Evolutionary conservation across 2,113 vertebrate genomes (phyloP).

Genomic region (Leptocoma aspasia): DNA sequence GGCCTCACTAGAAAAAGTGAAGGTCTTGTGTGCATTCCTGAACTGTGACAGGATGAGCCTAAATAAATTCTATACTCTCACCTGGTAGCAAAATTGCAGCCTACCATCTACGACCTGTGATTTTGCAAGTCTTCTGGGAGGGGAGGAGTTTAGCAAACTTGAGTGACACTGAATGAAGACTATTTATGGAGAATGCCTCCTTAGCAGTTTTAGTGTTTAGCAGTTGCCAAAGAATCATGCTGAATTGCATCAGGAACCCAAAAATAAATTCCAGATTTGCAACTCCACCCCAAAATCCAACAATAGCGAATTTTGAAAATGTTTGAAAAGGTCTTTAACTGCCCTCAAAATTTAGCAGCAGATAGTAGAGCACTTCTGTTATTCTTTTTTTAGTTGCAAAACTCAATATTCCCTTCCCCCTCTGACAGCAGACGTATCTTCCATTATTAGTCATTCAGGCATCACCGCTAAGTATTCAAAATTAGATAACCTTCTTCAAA

Average conservation of each 20-base stretch:
- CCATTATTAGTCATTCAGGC: neutral
- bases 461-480: neutral
- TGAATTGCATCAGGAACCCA: neutral
- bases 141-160: neutral
- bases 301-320: neutral
- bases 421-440: neutral
- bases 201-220: neutral
- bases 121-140: neutral
- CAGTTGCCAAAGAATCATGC: neutral
- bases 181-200: neutral
- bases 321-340: neutral
- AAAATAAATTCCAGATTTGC: neutral
- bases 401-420: neutral
- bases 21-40: neutral
- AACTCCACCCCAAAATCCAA: neutral
- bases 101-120: neutral
- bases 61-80: neutral
- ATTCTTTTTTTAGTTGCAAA: neutral
- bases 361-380: neutral
- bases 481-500: conserved; percentile 16
- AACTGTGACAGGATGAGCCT: neutral
- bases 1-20: neutral
- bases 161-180: neutral
- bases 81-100: neutral
- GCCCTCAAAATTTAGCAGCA: neutral